Conservation (phyloP, 2,797 vertebrate genomes). For the Podarcis lilfordi region DNA sequence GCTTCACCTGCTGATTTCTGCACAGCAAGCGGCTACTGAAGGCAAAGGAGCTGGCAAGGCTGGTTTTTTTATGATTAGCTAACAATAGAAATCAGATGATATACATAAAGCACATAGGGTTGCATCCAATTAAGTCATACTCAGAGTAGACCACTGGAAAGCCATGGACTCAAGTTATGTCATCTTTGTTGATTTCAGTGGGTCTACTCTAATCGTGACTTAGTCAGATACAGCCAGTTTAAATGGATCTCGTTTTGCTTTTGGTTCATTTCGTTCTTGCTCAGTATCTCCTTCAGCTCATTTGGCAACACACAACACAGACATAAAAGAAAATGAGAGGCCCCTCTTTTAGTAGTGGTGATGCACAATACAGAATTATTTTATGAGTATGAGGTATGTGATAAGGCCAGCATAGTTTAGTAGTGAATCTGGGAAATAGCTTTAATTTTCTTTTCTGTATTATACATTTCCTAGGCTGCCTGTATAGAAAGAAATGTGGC, state of each 20-base stretch:
- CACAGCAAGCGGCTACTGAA: background rate
- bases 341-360: background rate
- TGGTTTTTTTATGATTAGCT: background rate
- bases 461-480: background rate
- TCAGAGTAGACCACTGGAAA: no score
- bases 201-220: no score
- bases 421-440: background rate
- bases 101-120: no score
- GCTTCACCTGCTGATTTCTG: conserved; percentile 19
- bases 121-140: no score
- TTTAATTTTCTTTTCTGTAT: conserved; percentile 3
- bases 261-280: conserved; percentile 21
- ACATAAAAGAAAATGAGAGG: background rate
- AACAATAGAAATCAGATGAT: conserved; percentile 9
- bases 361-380: background rate
- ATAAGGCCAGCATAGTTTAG: background rate
- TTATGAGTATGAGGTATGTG: background rate
- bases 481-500: background rate
- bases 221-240: no score
- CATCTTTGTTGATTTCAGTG: no score
- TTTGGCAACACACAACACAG: background rate
- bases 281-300: background rate
- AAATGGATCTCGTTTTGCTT: conserved; percentile 35
- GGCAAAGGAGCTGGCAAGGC: background rate
- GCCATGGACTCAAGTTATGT: background rate